phyloP scores from a whole-genome alignment of 1,140 invertebrate genomes.

The Brachionus plicatilis region DNA sequence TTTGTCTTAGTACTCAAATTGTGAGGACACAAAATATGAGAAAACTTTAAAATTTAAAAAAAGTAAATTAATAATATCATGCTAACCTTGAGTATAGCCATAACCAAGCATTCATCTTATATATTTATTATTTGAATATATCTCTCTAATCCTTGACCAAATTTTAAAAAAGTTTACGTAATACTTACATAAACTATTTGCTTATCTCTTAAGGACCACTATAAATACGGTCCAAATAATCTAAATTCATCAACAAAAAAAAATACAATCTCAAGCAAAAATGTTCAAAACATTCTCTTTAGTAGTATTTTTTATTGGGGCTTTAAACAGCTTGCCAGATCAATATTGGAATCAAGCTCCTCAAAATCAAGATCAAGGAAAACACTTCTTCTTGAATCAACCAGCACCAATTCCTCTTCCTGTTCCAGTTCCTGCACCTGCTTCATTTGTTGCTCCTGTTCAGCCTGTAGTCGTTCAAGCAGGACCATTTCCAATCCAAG shows the following conservation, averaged over 20 bases:
- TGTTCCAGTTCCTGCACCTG: background rate
- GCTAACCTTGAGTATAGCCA: background rate
- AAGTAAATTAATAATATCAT: background rate
- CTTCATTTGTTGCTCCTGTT: background rate
- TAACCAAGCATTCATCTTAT: background rate
- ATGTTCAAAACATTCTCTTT: background rate
- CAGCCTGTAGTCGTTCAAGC: background rate
- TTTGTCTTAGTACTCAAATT: background rate
- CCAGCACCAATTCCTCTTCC: background rate
- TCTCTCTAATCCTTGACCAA: background rate
- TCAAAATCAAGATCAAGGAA: background rate
- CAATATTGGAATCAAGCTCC: background rate
- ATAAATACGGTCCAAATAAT: background rate
- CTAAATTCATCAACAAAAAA: background rate
- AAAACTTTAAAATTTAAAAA: background rate
- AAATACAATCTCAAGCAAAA: background rate
- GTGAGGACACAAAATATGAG: background rate
- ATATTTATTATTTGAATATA: background rate
- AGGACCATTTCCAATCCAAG: background rate
- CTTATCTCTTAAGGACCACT: background rate
- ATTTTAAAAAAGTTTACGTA: background rate
- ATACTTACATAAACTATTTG: background rate
- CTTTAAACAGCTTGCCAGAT: background rate
- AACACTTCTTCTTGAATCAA: background rate
- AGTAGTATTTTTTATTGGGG: background rate